Percentiles rank a stretch among this genome's conserved stretches.
Conservation (phyloP, 2,797 vertebrate genomes). For the Hippopotamyrus pictus region DNA sequence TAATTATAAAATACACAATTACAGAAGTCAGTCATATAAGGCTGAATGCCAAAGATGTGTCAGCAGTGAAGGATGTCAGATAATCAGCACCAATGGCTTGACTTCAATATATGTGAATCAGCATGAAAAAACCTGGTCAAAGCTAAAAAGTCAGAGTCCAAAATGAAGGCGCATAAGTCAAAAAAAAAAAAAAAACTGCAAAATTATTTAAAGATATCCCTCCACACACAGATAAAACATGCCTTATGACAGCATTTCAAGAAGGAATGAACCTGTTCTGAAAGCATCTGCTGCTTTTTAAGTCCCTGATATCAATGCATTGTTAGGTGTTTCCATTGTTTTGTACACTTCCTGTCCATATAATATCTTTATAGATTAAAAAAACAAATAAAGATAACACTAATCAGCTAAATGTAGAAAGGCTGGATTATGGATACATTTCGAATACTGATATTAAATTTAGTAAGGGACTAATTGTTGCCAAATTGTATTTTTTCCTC, state of each 20-base stretch:
- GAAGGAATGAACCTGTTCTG: not conserved
- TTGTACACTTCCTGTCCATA: not conserved
- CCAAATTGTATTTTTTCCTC: not conserved
- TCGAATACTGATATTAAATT: not conserved
- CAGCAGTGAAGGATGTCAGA: not conserved
- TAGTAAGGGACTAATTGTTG: not conserved
- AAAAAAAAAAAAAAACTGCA: not conserved
- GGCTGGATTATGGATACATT: not conserved
- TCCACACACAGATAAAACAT: not conserved
- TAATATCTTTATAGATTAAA: not conserved
- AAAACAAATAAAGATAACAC: not conserved
- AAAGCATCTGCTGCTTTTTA: not conserved
- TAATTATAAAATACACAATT: not conserved
- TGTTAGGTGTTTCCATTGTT: not conserved
- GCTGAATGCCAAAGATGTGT: not conserved
- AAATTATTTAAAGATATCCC: not conserved
- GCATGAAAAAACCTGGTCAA: not conserved
- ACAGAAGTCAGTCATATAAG: not conserved
- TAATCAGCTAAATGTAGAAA: not conserved
- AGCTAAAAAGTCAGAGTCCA: not conserved
- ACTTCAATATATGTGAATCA: not conserved
- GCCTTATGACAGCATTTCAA: not conserved
- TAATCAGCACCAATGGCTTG: not conserved
- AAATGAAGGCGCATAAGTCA: not conserved
- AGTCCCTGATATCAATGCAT: not conserved